Conservation (phyloP, 2,797 vertebrate genomes). For the Hylomyscus alleni region DNA sequence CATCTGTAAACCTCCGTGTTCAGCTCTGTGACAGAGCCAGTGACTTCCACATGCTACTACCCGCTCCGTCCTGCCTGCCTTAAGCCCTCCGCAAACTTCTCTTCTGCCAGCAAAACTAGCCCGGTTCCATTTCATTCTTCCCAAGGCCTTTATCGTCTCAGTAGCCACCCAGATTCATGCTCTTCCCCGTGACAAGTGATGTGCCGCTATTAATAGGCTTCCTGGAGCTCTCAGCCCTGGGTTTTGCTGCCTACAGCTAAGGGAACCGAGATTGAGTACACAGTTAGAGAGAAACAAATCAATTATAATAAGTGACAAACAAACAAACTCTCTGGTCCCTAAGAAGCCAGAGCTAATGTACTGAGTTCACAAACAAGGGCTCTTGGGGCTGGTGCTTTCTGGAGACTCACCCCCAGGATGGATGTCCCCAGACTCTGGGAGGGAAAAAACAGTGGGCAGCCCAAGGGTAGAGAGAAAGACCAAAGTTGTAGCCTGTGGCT, state of each 20-base stretch:
- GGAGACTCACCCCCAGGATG: background rate
- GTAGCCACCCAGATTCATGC: background rate
- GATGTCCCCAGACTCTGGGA: background rate
- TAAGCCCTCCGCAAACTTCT: background rate
- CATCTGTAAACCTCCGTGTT: background rate
- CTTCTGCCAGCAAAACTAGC: background rate
- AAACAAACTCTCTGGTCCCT: slow-evolving; percentile 37
- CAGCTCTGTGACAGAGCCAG: too few species aligned
- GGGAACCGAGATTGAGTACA: slow-evolving; percentile 53
- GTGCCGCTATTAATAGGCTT: slow-evolving; percentile 38
- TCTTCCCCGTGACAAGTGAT: background rate
- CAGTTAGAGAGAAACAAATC: slow-evolving; percentile 72
- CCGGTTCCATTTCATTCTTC: background rate
- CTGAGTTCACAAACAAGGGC: slow-evolving; percentile 4
- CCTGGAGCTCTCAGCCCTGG: background rate
- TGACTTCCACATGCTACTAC: background rate
- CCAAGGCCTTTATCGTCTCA: background rate
- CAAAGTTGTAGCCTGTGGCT: background rate
- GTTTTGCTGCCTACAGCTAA: background rate
- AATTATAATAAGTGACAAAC: slow-evolving; percentile 62
- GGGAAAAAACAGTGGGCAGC: background rate
- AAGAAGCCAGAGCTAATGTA: slow-evolving; percentile 16
- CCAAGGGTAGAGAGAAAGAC: background rate
- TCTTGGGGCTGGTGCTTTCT: background rate
- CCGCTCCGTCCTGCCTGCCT: background rate